These are phyloP conservation scores for Mesaphorura yosii DNA, from an alignment of 1,140 invertebrate genomes.

Conservation along the genomic window DNA sequence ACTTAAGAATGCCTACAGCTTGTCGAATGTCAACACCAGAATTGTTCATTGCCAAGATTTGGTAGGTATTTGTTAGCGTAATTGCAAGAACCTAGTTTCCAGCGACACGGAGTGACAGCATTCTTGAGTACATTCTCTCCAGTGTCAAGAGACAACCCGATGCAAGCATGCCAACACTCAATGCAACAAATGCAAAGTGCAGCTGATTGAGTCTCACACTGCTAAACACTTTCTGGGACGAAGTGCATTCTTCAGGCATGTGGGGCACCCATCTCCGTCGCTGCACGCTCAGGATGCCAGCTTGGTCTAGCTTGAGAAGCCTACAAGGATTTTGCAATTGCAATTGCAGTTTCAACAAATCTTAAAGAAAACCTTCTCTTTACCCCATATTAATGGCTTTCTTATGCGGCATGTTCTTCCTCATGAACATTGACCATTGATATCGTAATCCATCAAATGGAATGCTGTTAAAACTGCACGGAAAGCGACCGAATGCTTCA, in stretches of 20 bases:
- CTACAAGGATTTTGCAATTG: not conserved
- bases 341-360: not conserved
- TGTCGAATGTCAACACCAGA: too few species aligned
- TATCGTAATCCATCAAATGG: not conserved
- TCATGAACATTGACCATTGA: constrained; percentile 6
- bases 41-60: too few species aligned
- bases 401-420: not conserved
- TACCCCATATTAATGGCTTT: constrained; percentile 7
- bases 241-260: not conserved
- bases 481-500: not conserved
- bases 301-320: not conserved
- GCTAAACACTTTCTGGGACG: not conserved
- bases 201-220: not conserved
- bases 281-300: not conserved
- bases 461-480: not conserved
- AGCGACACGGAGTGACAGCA: too few species aligned
- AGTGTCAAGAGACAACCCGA: too few species aligned
- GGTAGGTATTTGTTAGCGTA: too few species aligned
- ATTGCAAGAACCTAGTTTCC: too few species aligned
- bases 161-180: too few species aligned
- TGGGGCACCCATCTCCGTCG: not conserved
- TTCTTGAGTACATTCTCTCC: too few species aligned
- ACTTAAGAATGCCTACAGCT: too few species aligned
- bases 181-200: not conserved
- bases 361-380: not conserved